Conservation (phyloP, 2,888 invertebrate genomes). For the Microctonus brassicae region DNA sequence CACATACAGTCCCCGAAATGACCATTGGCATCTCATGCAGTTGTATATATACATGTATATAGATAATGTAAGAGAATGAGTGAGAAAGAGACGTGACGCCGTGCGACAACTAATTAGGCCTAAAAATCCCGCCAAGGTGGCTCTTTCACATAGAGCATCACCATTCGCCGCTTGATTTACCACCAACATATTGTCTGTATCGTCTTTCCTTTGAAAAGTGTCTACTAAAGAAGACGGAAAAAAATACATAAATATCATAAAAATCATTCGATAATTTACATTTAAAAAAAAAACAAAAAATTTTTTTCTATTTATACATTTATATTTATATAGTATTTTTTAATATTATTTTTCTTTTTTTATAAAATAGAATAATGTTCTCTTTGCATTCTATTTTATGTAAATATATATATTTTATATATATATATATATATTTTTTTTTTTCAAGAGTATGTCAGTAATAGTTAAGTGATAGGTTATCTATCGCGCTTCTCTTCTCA, state of each 20-base stretch:
- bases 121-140: slow-evolving; percentile 62
- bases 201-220: neutral
- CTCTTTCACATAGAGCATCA: slow-evolving; percentile 46
- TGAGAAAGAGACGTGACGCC: slow-evolving; percentile 58
- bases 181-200: slow-evolving; percentile 15
- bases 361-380: too few species aligned
- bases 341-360: too few species aligned
- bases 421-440: neutral
- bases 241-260: too few species aligned
- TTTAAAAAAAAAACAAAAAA: too few species aligned
- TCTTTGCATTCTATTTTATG: too few species aligned
- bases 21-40: slow-evolving; percentile 7
- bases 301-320: too few species aligned
- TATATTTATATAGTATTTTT: too few species aligned
- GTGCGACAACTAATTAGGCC: slow-evolving; percentile 69
- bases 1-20: neutral
- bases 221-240: too few species aligned
- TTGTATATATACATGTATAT: slow-evolving; percentile 25
- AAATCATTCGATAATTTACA: too few species aligned
- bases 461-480: slow-evolving; percentile 4
- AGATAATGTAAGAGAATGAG: slow-evolving; percentile 26
- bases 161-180: slow-evolving; percentile 47
- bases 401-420: neutral
- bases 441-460: neutral
- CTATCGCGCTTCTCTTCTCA: neutral